These are phyloP conservation scores for Heteromormyrus szaboi DNA, from an alignment of 2,797 vertebrate genomes.

Conservation along the genomic window DNA sequence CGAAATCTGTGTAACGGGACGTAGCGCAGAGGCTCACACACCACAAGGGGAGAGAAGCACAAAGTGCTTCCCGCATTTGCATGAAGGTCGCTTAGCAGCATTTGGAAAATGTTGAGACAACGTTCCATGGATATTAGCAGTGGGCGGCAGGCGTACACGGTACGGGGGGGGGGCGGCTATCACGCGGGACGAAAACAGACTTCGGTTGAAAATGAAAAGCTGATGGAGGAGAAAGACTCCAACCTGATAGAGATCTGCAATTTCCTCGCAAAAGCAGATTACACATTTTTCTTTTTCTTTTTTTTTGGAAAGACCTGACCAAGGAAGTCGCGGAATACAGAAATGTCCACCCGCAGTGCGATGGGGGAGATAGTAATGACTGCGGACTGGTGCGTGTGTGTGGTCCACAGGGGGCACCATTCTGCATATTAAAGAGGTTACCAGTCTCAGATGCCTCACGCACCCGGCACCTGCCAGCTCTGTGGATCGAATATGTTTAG, in stretches of 20 bases:
- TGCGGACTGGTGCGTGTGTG: not conserved
- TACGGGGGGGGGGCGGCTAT: not conserved
- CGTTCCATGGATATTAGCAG: not conserved
- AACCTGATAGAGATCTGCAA: slow-evolving; percentile 13
- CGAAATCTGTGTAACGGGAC: not conserved
- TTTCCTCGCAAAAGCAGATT: slow-evolving; percentile 13
- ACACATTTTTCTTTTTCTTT: not conserved
- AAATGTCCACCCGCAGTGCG: slow-evolving; percentile 5
- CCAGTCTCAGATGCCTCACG: not conserved
- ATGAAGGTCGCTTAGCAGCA: not conserved
- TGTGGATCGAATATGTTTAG: slow-evolving; percentile 8
- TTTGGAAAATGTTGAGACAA: not conserved
- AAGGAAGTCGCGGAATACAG: slow-evolving; percentile 2
- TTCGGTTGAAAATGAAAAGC: not conserved
- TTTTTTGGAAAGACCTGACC: slow-evolving; percentile 12
- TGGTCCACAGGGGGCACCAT: not conserved
- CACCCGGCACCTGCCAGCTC: not conserved
- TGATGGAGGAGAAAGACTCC: slow-evolving; percentile 9
- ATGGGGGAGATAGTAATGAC: slow-evolving; percentile 1
- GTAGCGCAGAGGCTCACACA: not conserved
- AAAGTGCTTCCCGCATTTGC: not conserved
- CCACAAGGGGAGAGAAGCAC: not conserved
- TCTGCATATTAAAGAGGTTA: not conserved
- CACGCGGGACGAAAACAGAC: not conserved
- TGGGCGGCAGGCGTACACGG: not conserved